phyloP scores from a whole-genome alignment of 1,140 invertebrate species.

The Calliphora vicina region DNA sequence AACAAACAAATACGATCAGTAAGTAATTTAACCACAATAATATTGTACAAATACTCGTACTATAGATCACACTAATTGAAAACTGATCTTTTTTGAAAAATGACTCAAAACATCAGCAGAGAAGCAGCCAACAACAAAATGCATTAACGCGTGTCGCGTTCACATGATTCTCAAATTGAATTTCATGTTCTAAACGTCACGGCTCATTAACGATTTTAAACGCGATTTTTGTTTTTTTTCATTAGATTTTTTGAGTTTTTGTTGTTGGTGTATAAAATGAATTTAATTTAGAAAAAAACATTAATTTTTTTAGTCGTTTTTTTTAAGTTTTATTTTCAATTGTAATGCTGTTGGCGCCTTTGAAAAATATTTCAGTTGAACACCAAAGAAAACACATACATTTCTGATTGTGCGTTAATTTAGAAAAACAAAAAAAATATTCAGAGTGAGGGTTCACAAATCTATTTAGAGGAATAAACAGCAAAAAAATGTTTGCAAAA shows the following conservation, averaged over 20 bases:
- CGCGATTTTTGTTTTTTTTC: neutral
- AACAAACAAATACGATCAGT: neutral
- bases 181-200: neutral
- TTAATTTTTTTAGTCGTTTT: neutral
- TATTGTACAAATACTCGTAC: neutral
- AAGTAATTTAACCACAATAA: neutral
- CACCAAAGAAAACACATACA: neutral
- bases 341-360: neutral
- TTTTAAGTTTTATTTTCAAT: neutral
- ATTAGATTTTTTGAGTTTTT: too few relatives aligned
- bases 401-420: neutral
- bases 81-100: neutral
- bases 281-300: neutral
- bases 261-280: neutral
- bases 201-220: conserved; percentile 1
- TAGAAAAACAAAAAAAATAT: neutral
- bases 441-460: neutral
- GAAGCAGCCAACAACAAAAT: neutral
- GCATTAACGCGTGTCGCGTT: conserved; percentile 11
- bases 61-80: neutral
- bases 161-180: neutral
- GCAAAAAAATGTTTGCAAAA: neutral
- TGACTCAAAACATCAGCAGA: neutral
- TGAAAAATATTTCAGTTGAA: neutral
- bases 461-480: neutral